phyloP scores from a whole-genome alignment of 2,113 vertebrate genomes.

The Eclectus roratus region DNA sequence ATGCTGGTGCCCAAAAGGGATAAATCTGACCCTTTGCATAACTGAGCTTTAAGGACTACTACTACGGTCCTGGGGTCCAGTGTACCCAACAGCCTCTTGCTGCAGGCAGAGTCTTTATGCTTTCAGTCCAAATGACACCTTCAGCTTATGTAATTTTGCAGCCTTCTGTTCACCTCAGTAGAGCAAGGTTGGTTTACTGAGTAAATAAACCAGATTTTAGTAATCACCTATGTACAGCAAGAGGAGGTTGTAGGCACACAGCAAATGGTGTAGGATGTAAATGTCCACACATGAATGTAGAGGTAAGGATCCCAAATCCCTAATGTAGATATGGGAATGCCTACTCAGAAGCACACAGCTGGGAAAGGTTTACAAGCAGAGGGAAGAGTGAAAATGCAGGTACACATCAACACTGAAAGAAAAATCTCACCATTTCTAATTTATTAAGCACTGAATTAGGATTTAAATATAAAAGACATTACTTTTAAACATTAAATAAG shows the following conservation, averaged over 20 bases:
- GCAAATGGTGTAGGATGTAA: background rate
- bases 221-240: background rate
- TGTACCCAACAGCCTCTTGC: background rate
- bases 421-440: background rate
- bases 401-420: background rate
- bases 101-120: background rate
- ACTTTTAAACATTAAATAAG: background rate
- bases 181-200: background rate
- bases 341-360: background rate
- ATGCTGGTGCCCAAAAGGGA: background rate
- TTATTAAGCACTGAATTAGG: background rate
- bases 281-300: fast-evolving
- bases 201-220: background rate
- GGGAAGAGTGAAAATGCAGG: background rate
- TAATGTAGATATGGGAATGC: background rate
- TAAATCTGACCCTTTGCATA: background rate
- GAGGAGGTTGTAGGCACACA: background rate
- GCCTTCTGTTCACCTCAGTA: background rate
- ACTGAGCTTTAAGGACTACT: background rate
- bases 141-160: background rate
- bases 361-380: background rate
- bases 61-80: background rate
- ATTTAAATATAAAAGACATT: background rate
- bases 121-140: fast-evolving
- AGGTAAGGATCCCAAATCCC: background rate